Evolutionary conservation across 2,113 vertebrate species (phyloP).

Genomic region (Mugil cephalus): DNA sequence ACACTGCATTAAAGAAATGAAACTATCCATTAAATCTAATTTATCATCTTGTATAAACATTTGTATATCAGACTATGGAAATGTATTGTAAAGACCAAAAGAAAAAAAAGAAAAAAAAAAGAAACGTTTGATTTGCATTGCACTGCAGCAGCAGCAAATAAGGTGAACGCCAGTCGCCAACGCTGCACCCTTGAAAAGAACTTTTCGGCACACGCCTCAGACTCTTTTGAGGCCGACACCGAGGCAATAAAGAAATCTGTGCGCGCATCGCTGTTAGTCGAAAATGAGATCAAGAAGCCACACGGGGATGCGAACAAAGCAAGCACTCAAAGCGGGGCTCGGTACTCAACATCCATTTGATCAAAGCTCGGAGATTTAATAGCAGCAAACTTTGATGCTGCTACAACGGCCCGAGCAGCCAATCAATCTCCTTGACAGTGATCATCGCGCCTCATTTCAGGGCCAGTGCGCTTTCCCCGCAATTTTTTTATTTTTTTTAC

Average conservation of each 20-base stretch:
- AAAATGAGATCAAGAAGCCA: slow-evolving; percentile 63
- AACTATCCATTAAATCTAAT: no score
- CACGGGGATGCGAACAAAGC: slow-evolving; percentile 53
- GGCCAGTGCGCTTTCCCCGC: slow-evolving; percentile 14
- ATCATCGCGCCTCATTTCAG: slow-evolving; percentile 33
- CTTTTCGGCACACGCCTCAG: background rate
- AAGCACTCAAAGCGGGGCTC: slow-evolving; percentile 34
- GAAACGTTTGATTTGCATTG: background rate
- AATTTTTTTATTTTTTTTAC: slow-evolving; percentile 8
- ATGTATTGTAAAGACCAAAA: no score
- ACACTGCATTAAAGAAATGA: no score
- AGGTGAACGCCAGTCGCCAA: background rate
- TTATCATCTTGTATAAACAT: no score
- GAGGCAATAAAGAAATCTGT: slow-evolving; percentile 33
- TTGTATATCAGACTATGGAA: no score
- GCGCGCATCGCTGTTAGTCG: slow-evolving; percentile 17
- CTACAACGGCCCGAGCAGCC: slow-evolving; percentile 24
- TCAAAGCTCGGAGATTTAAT: slow-evolving; percentile 62
- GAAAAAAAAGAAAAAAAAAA: no score
- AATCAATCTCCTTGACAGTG: slow-evolving; percentile 62
- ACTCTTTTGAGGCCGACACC: slow-evolving; percentile 28
- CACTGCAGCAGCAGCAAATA: background rate
- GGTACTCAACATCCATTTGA: slow-evolving; percentile 43
- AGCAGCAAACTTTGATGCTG: slow-evolving; percentile 45
- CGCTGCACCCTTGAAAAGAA: slow-evolving; percentile 7